These are phyloP conservation scores for Caenorhabditis sp. DNA, from an alignment of 2,888 invertebrate species.

Conservation along the genomic window DNA sequence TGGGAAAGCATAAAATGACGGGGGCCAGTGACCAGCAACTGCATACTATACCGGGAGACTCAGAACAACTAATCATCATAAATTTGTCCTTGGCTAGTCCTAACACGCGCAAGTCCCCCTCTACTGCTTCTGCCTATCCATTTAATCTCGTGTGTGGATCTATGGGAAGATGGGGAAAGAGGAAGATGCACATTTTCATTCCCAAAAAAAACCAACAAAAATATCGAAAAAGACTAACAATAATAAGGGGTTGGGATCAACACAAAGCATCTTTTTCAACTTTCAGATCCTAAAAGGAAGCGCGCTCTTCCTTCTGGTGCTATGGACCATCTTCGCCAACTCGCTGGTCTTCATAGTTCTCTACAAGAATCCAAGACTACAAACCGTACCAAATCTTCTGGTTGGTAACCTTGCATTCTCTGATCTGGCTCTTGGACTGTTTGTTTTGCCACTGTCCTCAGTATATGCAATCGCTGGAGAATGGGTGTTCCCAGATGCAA, in stretches of 20 bases:
- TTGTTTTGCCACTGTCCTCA: constrained; percentile 85
- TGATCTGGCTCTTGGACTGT: constrained; percentile 84
- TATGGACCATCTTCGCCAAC: constrained; percentile 83
- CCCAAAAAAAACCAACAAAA: constrained; percentile 16
- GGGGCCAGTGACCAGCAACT: constrained; percentile 27
- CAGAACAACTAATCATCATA: constrained; percentile 63
- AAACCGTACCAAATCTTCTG: constrained; percentile 84
- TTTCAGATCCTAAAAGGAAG: constrained; percentile 78
- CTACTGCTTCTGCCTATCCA: constrained; percentile 27
- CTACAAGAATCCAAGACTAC: constrained; percentile 83
- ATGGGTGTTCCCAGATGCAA: constrained; percentile 84
- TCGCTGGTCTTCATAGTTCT: constrained; percentile 82
- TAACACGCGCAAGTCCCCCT: constrained; percentile 35
- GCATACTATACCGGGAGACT: constrained; percentile 31
- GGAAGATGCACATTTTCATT: constrained; percentile 5
- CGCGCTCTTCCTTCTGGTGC: constrained; percentile 80
- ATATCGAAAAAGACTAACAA: not conserved
- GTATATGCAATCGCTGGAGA: constrained; percentile 84
- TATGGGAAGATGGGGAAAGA: no score
- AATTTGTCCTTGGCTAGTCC: constrained; percentile 52
- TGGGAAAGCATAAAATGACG: constrained; percentile 36
- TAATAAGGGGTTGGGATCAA: no score
- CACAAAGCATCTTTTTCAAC: not conserved
- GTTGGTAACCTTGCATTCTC: constrained; percentile 85
- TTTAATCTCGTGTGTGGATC: constrained; percentile 51